Conservation (phyloP, 2,888 invertebrate species). For the Cecidostiba fungosa region DNA sequence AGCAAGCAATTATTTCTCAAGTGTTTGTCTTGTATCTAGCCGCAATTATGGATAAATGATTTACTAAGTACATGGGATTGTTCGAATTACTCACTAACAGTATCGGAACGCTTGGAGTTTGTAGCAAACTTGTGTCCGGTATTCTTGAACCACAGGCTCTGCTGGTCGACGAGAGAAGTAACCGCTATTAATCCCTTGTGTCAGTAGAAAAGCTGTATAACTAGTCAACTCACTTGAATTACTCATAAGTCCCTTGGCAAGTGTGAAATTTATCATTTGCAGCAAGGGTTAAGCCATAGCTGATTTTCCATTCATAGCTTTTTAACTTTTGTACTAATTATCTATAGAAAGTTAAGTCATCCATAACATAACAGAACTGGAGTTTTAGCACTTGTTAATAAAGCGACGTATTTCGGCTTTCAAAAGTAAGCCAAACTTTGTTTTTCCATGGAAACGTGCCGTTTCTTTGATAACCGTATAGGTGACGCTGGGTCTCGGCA, state of each 20-base stretch:
- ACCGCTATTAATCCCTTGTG: conserved; percentile 38
- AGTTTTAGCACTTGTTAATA: neutral
- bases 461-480: neutral
- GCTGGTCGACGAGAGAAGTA: neutral
- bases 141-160: neutral
- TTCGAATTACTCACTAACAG: neutral
- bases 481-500: neutral
- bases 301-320: neutral
- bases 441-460: neutral
- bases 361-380: too few species aligned
- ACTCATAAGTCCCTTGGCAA: neutral
- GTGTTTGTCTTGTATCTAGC: neutral
- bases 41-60: conserved; percentile 12
- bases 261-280: neutral
- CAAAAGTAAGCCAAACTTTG: neutral
- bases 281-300: neutral
- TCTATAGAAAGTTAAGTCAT: neutral
- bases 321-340: neutral
- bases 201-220: conserved; percentile 37
- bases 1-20: too few species aligned
- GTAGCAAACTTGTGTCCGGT: conserved; percentile 38
- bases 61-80: conserved; percentile 8
- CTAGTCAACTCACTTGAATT: conserved; percentile 34
- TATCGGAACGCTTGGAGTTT: conserved; percentile 1
- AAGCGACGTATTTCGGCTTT: neutral